Evolutionary conservation across 2,888 invertebrate genomes (phyloP), one percentile per base, ranked within the genome.

Genomic region (Dryobota labecula): DNA sequence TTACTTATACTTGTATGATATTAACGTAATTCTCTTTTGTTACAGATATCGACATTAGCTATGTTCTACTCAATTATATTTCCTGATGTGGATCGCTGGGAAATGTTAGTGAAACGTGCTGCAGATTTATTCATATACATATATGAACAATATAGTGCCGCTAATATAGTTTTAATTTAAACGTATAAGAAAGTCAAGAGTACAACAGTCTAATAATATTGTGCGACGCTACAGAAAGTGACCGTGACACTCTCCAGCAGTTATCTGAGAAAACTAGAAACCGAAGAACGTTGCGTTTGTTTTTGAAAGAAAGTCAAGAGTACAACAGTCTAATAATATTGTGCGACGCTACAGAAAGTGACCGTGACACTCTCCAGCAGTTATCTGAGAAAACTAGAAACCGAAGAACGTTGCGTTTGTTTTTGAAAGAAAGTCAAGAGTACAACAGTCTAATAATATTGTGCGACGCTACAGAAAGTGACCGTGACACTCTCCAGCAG

Each of bases 261-360:
- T 15, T 11, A 43, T 43, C 11, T 27, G 11, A 27, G 11, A 60
- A 5, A 18, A 20, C 58, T 43, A 56, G 30, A 43, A 65, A 65
- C 56, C 41, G 33, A 65, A 65, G 56, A 54, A 36, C 36, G 36
- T 7, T 36, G 36, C 7, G n/a, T n/a, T n/a, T n/a, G n/a, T n/a
- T n/a, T n/a, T n/a, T n/a, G n/a, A n/a, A 56, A 70, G 70, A 71
- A 71, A 61, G 70, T 76, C 67, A 65, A 63, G 36, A 60, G n/a
- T n/a, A 43, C 51, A 30, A 36, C 41, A 56, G 15, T 43, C 41
- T 4, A n/a, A 15, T 49, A 49, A 33, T 70, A 33, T 45, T 51
- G 27, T 30, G 15, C 6, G 1, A 43, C 8, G 20, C 64, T 58
- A 15, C 60, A 45, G 15, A 43, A 24, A 30, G 47, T 30, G 30